Evolutionary conservation across 2,888 invertebrate genomes (phyloP).

Genomic region (Nebria brevicollis): DNA sequence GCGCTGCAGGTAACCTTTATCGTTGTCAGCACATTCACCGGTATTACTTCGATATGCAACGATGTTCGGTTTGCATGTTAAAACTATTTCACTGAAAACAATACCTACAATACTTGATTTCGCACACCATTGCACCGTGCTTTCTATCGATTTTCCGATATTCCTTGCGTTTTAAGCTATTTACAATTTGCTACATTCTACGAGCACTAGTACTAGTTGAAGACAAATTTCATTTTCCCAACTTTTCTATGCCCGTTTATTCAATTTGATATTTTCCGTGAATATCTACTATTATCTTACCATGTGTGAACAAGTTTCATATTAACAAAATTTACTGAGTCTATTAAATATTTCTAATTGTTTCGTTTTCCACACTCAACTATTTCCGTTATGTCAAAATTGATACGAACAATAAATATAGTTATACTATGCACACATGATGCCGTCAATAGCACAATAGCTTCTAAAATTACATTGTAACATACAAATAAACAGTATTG

Average conservation of each 20-base stretch:
- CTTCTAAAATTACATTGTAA: conserved; percentile 35
- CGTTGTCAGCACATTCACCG: neutral
- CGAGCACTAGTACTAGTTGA: neutral
- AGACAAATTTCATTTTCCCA: no score
- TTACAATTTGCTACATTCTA: neutral
- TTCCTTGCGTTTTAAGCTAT: neutral
- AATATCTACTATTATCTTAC: no score
- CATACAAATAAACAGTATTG: conserved; percentile 25
- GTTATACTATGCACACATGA: conserved; percentile 15
- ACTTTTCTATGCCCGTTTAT: no score
- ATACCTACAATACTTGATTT: neutral
- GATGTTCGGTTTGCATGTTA: neutral
- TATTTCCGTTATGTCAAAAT: conserved; percentile 12
- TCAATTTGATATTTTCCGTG: no score
- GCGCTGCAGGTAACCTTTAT: neutral
- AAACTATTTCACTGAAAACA: neutral
- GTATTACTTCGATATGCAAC: neutral
- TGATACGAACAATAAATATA: conserved; percentile 33
- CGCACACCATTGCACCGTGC: neutral
- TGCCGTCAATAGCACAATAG: conserved; percentile 32
- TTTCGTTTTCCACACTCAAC: neutral
- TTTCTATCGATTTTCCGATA: neutral
- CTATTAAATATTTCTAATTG: neutral
- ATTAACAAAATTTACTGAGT: no score
- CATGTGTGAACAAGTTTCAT: no score